Evolutionary conservation across 2,888 invertebrate genomes (phyloP), one percentile per base, ranked within the genome.

Genomic region (Diploptera punctata): DNA sequence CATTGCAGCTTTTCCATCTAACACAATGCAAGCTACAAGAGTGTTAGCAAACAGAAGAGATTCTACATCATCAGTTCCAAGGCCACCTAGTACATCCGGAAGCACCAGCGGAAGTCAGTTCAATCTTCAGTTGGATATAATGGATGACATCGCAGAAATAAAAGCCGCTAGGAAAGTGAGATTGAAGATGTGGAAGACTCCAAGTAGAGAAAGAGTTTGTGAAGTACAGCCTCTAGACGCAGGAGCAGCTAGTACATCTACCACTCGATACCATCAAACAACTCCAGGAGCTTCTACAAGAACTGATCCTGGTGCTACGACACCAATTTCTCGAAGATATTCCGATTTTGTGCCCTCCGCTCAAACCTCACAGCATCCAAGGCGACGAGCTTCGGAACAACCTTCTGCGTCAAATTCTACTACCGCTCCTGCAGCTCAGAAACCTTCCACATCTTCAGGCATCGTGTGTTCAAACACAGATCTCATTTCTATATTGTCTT

Each of bases 141-240:
- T 94, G 94, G 94, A 94, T 78, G 93, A 94, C 80, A 94, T 94
- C 75, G 91, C 94, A 16, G 83, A 84, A 75, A 82, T 84, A 52
- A 85, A 84, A 76, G 90, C 91, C 4, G 72, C 68, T 10, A 31
- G 68, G 19, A 67, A 62, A 57, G 67, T 93, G 0, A 89, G 93
- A 74, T 90, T 94, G 89, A 93, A 93, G 79, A 87, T 94, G 79
- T 94, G 93, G 93, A 93, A 91, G 75, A 93, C 93, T 1, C 91
- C 93, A 73, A 93, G 87, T 79, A 78, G 79, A 7, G 84, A 85
- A 81, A 88, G 89, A 70, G 91, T 94, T 13, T 94, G 93, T 80
- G 94, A 94, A 81, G 92, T 94, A 26, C 93, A 93, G 81, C 86
- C 74, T 87, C 74, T 83, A 1, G 61, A 81, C 79, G 54, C 33